A percentile compares a stretch with the other conserved stretches of the same genome.
These are phyloP conservation scores for Leptinotarsa lineolata DNA, from an alignment of 1,140 invertebrate species.

Conservation along the genomic window DNA sequence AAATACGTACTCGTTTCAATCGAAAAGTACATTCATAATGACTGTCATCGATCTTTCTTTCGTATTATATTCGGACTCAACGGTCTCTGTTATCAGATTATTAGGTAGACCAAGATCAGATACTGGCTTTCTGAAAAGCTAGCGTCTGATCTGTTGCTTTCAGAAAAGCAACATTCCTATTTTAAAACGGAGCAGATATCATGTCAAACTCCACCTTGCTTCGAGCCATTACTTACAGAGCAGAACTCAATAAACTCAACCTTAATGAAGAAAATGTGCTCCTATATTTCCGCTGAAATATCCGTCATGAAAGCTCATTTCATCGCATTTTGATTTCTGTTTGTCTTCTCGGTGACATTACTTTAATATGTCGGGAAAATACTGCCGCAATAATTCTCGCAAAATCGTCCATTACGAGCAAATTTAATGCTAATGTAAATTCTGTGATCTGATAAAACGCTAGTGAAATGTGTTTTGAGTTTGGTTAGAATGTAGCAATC, in stretches of 20 bases:
- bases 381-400: background rate
- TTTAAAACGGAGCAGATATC: background rate
- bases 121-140: background rate
- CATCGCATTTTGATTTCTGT: conserved; percentile 6
- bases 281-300: conserved; percentile 6
- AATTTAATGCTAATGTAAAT: conserved; percentile 1
- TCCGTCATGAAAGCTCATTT: background rate
- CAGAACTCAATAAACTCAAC: background rate
- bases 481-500: too few species aligned
- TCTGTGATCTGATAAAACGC: background rate
- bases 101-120: background rate
- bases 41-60: too few species aligned
- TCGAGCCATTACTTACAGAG: background rate
- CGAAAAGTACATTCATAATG: too few species aligned
- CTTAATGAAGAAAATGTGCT: conserved; percentile 3
- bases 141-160: too few species aligned
- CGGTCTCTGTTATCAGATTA: too few species aligned
- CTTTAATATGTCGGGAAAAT: conserved; percentile 6
- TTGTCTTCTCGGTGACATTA: background rate
- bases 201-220: background rate
- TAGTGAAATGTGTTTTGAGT: background rate
- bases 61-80: too few species aligned
- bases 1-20: too few species aligned
- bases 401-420: background rate
- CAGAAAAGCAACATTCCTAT: background rate